Evolutionary conservation across 2,888 invertebrate species (phyloP), one percentile per base, ranked within the genome.

Genomic region (Sylvicola cinctus): DNA sequence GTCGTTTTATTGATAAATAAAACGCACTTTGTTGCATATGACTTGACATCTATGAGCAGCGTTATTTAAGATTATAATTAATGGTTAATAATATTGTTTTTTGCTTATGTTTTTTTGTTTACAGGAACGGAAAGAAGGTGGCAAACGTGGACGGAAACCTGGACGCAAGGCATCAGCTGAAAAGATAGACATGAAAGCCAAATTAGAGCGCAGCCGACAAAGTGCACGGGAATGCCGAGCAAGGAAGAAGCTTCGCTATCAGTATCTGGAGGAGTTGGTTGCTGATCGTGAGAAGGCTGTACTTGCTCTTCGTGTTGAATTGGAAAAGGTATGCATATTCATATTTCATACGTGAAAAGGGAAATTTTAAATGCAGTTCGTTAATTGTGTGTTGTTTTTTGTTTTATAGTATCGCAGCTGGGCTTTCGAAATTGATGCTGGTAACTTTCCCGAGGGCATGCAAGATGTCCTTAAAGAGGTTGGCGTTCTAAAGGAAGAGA

Each of bases 211-310:
- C 40, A 93, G 93, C 58, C 70, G 95, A 45, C 93, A 95, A 64
- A 91, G 91, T 61, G 95, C 95, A 44, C 69, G 93, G 47, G 95
- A 95, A 66, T 95, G 95, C 56, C 74, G 95, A 43, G 93, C 93
- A 31, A 70, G 95, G 34, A 95, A 95, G 64, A 95, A 95, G 57
- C 67, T 95, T 41, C 73, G 95, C 34, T 95, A 95, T 59, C 93
- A 95, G 58, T 95, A 95, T 54, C 65, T 95, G 43, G 93, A 95
- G 58, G 93, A 95, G 60, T 62, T 95, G 43, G 93, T 95, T 3
- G 70, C 83, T 0, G 88, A 90, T 55, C 65, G 93, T 42, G 95
- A 95, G 54, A 81, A 87, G 46, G 85, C 93, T 8, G 88, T 95
- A 13, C 63, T 88, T 43, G 69, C 81, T 10, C 63, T 95, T 29